phyloP scores from a whole-genome alignment of 2,113 vertebrate genomes.

The Brachypodius melanocephalos region DNA sequence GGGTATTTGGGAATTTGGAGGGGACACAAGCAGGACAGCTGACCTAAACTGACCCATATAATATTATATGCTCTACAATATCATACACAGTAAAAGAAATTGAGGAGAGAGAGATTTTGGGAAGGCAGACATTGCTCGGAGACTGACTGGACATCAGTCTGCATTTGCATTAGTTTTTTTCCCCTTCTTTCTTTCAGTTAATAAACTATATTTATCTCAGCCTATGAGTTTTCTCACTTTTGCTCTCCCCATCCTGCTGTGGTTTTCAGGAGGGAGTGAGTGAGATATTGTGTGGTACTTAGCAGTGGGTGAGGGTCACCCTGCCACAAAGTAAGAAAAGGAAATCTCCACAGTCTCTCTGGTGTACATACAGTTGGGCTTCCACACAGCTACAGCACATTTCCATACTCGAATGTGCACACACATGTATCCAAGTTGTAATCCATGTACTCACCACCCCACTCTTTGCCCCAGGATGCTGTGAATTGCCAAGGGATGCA shows the following conservation, averaged over 20 bases:
- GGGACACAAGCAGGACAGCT: not conserved
- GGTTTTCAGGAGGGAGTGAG: not conserved
- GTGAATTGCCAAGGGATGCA: not conserved
- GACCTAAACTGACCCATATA: not conserved
- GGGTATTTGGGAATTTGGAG: not conserved
- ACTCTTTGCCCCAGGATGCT: not conserved
- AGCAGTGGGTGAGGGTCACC: not conserved
- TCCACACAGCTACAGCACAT: not conserved
- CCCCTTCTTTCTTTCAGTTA: not conserved
- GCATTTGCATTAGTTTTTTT: not conserved
- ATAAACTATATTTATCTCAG: not conserved
- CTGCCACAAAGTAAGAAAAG: not conserved
- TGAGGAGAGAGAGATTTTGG: not conserved
- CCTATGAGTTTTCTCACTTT: not conserved
- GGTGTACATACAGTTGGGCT: not conserved
- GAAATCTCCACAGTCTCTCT: not conserved
- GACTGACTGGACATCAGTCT: not conserved
- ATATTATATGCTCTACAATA: not conserved
- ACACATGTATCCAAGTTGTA: not conserved
- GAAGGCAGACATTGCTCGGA: not conserved
- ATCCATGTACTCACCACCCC: not conserved
- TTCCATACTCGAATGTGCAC: not conserved
- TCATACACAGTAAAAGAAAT: not conserved
- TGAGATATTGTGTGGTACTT: not conserved
- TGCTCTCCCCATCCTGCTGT: not conserved